Conservation (phyloP, 2,888 invertebrate genomes). For the Zele albiditarsus region DNA sequence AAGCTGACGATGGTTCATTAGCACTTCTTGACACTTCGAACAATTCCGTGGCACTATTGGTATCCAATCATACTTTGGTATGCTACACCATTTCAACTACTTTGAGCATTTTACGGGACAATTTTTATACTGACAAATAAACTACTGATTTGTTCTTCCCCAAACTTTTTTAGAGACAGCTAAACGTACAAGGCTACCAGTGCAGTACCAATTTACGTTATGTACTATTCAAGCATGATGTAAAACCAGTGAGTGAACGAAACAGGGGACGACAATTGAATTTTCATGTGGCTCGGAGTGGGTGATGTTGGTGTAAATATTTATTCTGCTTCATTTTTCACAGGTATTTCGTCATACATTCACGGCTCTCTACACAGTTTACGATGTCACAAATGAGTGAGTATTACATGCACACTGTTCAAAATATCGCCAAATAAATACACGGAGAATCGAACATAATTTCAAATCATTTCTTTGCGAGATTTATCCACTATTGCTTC, state of each 20-base stretch:
- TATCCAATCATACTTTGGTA: constrained; percentile 90
- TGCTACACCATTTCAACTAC: constrained; percentile 69
- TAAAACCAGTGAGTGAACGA: constrained; percentile 82
- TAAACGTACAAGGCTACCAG: constrained; percentile 90
- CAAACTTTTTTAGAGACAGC: constrained; percentile 81
- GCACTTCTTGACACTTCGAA: constrained; percentile 86
- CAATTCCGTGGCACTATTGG: constrained; percentile 85
- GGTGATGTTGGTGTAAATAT: constrained; percentile 6
- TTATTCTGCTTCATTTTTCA: constrained; percentile 65
- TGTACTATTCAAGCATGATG: constrained; percentile 91
- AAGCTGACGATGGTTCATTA: constrained; percentile 89
- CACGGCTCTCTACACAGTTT: constrained; percentile 92
- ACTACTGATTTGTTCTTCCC: not conserved
- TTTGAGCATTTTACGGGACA: not conserved
- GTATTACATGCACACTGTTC: constrained; percentile 69
- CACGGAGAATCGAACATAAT: not conserved
- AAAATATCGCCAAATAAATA: not conserved
- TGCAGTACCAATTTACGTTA: constrained; percentile 90
- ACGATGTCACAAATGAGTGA: constrained; percentile 93
- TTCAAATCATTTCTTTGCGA: too few relatives aligned
- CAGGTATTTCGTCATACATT: constrained; percentile 90
- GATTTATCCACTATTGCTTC: not conserved
- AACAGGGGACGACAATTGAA: not conserved
- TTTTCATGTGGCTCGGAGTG: constrained; percentile 16
- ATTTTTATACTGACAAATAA: constrained; percentile 18